phyloP scores from a whole-genome alignment of 2,888 invertebrate genomes.

The Proisotoma minuta region DNA sequence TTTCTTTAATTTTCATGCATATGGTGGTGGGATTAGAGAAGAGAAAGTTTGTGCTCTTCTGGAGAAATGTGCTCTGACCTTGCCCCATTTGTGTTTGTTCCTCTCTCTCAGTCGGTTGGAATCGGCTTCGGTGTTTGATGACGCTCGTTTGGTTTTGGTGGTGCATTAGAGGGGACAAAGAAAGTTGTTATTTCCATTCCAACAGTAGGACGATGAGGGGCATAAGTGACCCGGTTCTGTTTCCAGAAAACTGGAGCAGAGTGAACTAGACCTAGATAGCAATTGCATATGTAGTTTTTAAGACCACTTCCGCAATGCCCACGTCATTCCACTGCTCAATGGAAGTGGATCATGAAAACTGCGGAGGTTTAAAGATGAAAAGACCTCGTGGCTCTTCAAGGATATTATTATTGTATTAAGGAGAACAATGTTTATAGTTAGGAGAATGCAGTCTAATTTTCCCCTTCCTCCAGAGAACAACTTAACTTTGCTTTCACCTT shows the following conservation, averaged over 20 bases:
- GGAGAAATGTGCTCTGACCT: constrained; percentile 4
- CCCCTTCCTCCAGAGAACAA: no score
- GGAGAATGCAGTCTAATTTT: no score
- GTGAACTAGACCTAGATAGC: background rate
- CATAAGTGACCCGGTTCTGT: constrained; percentile 8
- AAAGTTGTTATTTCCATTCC: background rate
- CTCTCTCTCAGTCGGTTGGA: constrained; percentile 1
- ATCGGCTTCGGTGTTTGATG: constrained; percentile 8
- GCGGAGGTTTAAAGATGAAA: no score
- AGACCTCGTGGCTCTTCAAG: background rate
- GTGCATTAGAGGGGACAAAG: background rate
- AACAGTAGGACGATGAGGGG: background rate
- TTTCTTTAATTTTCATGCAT: no score
- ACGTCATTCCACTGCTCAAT: no score
- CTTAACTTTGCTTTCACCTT: no score
- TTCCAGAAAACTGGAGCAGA: background rate
- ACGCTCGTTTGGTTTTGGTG: no score
- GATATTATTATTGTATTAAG: no score
- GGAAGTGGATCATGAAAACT: no score
- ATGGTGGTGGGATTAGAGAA: no score
- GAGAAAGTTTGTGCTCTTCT: no score
- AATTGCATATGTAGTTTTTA: background rate
- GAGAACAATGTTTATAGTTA: no score
- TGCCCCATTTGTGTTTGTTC: constrained; percentile 10
- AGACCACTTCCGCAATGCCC: constrained; percentile 9